Evolutionary conservation across 1,140 invertebrate genomes (phyloP).

Genomic region (Bombus breviceps): DNA sequence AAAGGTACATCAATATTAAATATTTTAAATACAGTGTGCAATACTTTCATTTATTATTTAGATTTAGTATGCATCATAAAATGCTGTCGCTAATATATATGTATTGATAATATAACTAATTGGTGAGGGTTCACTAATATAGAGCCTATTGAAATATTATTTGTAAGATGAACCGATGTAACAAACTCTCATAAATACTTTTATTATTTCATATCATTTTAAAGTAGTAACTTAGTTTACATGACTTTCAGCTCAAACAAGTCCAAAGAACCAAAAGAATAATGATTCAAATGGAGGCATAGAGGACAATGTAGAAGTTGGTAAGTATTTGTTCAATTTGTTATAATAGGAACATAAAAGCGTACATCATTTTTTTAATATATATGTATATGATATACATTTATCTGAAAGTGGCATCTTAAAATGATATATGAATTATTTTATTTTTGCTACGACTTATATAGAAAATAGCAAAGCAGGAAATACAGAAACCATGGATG

Average conservation of each 20-base stretch:
- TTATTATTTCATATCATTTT: constrained; percentile 50
- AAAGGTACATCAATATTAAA: constrained; percentile 31
- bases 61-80: constrained; percentile 10
- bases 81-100: not conserved
- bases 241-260: constrained; percentile 65
- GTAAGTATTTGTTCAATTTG: constrained; percentile 26
- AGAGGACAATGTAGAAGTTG: constrained; percentile 7
- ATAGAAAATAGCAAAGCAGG: constrained; percentile 35
- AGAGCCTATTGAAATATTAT: constrained; percentile 19
- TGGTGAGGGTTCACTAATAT: constrained; percentile 39
- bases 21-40: constrained; percentile 8
- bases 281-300: constrained; percentile 27
- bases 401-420: no score
- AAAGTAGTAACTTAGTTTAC: constrained; percentile 62
- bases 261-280: constrained; percentile 43
- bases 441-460: constrained; percentile 3
- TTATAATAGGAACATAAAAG: not conserved
- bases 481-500: constrained; percentile 13
- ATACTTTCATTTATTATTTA: constrained; percentile 7
- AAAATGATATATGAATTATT: not conserved
- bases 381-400: no score
- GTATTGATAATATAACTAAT: constrained; percentile 19
- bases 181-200: constrained; percentile 46
- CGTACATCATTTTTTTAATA: not conserved
- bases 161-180: constrained; percentile 33